A percentile compares a stretch with the other conserved stretches of the same genome.
phyloP scores from a whole-genome alignment of 2,113 vertebrate species.

The Lates calcarifer region DNA sequence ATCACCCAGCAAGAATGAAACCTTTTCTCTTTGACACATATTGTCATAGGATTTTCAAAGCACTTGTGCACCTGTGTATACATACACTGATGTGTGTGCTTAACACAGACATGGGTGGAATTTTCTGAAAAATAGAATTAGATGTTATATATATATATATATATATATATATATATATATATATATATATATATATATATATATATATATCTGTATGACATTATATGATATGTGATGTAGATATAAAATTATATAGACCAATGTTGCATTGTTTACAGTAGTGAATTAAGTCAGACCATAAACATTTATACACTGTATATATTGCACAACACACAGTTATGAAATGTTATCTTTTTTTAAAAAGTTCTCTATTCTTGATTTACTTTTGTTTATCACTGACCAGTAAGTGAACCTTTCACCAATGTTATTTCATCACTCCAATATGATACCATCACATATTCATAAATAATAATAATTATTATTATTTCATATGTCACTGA shows the following conservation, averaged over 20 bases:
- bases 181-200: not conserved
- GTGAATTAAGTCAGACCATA: not conserved
- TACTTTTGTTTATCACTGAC: not conserved
- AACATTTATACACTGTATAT: not conserved
- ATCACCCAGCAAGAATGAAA: constrained; percentile 44
- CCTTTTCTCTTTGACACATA: constrained; percentile 35
- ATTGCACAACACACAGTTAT: no score
- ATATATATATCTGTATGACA: no score
- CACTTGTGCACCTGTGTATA: constrained; percentile 22
- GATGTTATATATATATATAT: not conserved
- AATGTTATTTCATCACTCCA: not conserved
- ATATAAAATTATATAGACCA: not conserved
- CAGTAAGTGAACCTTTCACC: not conserved
- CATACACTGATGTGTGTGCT: not conserved
- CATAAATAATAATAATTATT: no score
- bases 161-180: not conserved
- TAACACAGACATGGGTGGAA: not conserved
- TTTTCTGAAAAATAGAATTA: not conserved
- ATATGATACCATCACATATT: not conserved
- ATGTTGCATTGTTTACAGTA: not conserved
- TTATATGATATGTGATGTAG: not conserved
- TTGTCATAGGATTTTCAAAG: constrained; percentile 24
- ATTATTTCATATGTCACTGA: not conserved
- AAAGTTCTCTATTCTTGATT: not conserved
- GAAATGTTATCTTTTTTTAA: no score